These are phyloP conservation scores for Cydia amplana DNA, from an alignment of 1,140 invertebrate genomes.

Conservation along the genomic window DNA sequence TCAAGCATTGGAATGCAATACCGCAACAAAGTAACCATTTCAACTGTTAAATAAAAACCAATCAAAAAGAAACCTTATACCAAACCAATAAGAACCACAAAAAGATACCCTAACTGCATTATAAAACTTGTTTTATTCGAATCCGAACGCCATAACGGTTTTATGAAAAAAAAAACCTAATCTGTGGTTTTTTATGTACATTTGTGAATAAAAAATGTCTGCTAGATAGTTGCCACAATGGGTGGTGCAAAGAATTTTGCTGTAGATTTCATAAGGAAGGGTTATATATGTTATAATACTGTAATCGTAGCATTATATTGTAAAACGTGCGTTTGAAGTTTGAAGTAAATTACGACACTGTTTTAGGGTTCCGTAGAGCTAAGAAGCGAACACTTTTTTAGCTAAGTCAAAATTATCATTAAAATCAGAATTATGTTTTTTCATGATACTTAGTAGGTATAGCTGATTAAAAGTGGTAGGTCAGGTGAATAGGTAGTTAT, in stretches of 20 bases:
- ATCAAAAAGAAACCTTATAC: slow-evolving; percentile 5
- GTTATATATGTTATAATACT: no score
- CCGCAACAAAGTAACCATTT: neutral
- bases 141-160: slow-evolving; percentile 24
- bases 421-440: no score
- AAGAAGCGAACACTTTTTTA: neutral
- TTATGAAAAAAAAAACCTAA: neutral
- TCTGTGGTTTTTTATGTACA: slow-evolving; percentile 18
- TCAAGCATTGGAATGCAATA: slow-evolving; percentile 21
- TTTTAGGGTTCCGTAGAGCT: neutral
- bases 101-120: neutral
- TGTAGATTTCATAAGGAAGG: neutral
- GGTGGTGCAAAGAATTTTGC: neutral
- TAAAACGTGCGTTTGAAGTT: neutral
- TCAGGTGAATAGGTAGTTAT: no score
- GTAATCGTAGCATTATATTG: neutral
- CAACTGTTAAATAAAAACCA: neutral
- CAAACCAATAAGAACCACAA: neutral
- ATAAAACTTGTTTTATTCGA: neutral
- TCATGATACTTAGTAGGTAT: no score
- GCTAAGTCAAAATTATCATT: no score
- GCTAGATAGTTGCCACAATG: neutral
- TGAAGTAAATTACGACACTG: neutral
- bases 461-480: no score
- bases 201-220: slow-evolving; percentile 18